phyloP scores from a whole-genome alignment of 1,140 invertebrate species.

The Philotrypesis tridentata region DNA sequence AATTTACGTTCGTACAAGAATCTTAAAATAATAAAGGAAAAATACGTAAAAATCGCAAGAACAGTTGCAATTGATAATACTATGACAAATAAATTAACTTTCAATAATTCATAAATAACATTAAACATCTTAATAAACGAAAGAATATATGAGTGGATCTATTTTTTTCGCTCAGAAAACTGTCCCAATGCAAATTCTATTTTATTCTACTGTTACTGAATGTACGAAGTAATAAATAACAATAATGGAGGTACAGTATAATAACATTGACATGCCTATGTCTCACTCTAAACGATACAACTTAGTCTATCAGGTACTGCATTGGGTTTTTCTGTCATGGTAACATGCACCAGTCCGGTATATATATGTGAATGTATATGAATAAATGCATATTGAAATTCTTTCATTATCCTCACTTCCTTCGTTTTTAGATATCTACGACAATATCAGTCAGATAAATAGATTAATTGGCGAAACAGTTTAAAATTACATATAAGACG shows the following conservation, averaged over 20 bases:
- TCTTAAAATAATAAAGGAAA: background rate
- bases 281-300: constrained; percentile 72
- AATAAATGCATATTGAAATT: constrained; percentile 41
- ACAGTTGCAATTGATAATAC: background rate
- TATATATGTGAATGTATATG: constrained; percentile 39
- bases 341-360: constrained; percentile 73
- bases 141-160: background rate
- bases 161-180: constrained; percentile 1
- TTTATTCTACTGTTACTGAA: constrained; percentile 61
- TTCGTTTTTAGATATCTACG: constrained; percentile 29
- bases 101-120: constrained; percentile 6
- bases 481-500: constrained; percentile 7
- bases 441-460: constrained; percentile 4
- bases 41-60: background rate
- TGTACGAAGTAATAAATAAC: constrained; percentile 73
- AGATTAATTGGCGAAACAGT: constrained; percentile 32
- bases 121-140: background rate
- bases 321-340: constrained; percentile 73
- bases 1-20: background rate
- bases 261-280: constrained; percentile 72
- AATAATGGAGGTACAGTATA: constrained; percentile 70
- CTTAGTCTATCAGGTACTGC: constrained; percentile 75
- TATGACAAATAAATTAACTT: background rate
- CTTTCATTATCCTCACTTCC: background rate
- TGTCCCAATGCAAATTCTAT: constrained; percentile 30